Base-by-base conservation (phyloP, 2,888 invertebrate genomes). In the Synanthedon andrenaeformis region DNA sequence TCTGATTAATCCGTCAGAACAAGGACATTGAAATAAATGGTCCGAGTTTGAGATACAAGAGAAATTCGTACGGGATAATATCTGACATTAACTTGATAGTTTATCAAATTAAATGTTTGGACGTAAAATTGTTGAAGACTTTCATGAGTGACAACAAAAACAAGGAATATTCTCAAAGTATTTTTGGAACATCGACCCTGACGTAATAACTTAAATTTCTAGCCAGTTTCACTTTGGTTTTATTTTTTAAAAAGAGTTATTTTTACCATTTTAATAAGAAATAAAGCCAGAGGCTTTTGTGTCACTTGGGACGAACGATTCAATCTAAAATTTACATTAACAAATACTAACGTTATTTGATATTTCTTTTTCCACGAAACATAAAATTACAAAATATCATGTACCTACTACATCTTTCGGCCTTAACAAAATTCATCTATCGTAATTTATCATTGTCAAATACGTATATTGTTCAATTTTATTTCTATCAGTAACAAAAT, bases 281-380 rank as follows among this genome's bases (percentile, higher is more conserved):
- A 76, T 70, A 72, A 76, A 74, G 66, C 69, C 68, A 56, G 58
- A 59, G 65, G 69, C 66, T 70, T 74, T 70, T 64, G 58, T 65
- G 59, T 63, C 66, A 54, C 67, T 53, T 53, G 65, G 63, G 69
- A 67, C 58, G 56, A 57, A 65, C 65, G 65, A 66, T 68, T 73
- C 70, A 72, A 76, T 75, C 69, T 70, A 65, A 73, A 77, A 76
- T 70, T 67, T 67, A 66, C 61, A 60, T 65, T 65, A 63, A 53
- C 52, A 51, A 23, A 49, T 53, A 55, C 17, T 12, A 8, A 49
- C 17, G 14, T 49, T 49, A 12, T 49, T 49, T 49, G 13, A 13
- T 49, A 45, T 45, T 35, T 35, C n/a, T 35, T 35, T 8, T 35
- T 2, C 10, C 35, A 35, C 10, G 3, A 35, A 35, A 35, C 35